A percentile compares a stretch with the other conserved stretches of the same genome.
Conservation (phyloP, 2,888 invertebrate species). For the Agrotis clavis region DNA sequence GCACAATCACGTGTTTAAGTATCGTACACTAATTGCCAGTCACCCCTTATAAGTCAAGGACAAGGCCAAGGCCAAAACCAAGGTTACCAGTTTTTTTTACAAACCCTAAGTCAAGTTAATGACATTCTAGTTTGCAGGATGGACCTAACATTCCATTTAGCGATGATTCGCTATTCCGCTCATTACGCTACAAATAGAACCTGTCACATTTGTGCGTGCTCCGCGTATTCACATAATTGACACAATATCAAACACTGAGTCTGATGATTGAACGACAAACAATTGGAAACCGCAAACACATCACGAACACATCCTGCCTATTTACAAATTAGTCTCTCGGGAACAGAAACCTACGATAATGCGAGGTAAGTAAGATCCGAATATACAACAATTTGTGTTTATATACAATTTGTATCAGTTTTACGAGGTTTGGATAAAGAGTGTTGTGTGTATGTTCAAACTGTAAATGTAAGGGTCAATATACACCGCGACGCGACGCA, state of each 20-base stretch:
- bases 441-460: slow-evolving; percentile 20
- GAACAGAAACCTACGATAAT: slow-evolving; percentile 15
- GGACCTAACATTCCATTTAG: too few species aligned
- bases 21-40: too few species aligned
- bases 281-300: slow-evolving; percentile 42
- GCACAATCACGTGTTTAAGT: too few species aligned
- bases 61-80: too few species aligned
- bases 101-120: too few species aligned
- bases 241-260: slow-evolving; percentile 30
- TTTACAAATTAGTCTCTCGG: slow-evolving; percentile 44
- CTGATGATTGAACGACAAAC: slow-evolving; percentile 43
- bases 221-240: background rate
- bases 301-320: slow-evolving; percentile 12
- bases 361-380: slow-evolving; percentile 16
- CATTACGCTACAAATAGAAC: background rate
- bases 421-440: slow-evolving; percentile 21
- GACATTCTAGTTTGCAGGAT: too few species aligned
- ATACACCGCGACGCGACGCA: background rate
- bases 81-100: too few species aligned
- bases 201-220: background rate
- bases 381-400: slow-evolving; percentile 10
- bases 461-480: background rate
- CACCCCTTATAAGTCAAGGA: too few species aligned
- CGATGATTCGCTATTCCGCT: too few species aligned
- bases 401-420: slow-evolving; percentile 13